Conservation (phyloP, 2,113 vertebrate genomes). For the Arizona elegans region DNA sequence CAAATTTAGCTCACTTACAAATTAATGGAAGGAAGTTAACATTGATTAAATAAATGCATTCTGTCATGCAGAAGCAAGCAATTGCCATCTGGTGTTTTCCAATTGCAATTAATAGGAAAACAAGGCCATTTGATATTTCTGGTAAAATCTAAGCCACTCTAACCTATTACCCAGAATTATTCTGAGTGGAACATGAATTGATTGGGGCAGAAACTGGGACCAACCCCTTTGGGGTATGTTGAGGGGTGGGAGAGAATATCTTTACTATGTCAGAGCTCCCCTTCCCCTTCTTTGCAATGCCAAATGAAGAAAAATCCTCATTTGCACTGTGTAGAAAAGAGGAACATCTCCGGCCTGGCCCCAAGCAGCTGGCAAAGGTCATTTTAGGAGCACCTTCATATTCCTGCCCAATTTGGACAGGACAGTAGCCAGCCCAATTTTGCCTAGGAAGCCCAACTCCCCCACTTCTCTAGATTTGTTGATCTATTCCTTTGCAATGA, state of each 20-base stretch:
- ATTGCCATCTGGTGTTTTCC: background rate
- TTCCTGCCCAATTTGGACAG: background rate
- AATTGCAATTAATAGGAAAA: background rate
- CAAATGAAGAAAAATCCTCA: background rate
- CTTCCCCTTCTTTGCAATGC: background rate
- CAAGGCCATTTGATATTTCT: background rate
- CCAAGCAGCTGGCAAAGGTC: background rate
- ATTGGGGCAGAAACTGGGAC: background rate
- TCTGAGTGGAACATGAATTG: background rate
- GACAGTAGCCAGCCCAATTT: background rate
- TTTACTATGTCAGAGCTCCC: background rate
- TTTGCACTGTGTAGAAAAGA: background rate
- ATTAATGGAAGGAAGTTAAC: background rate
- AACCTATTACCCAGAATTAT: background rate
- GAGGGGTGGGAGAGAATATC: background rate
- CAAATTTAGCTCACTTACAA: background rate
- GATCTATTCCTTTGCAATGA: background rate
- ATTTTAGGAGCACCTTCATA: background rate
- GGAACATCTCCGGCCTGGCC: background rate
- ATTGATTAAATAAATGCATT: background rate
- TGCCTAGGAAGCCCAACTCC: background rate
- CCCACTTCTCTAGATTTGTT: background rate
- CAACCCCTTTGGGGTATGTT: background rate
- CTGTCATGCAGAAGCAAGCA: background rate
- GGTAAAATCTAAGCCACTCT: background rate